phyloP scores from a whole-genome alignment of 2,888 invertebrate species.

The Scaeva pyrastri region DNA sequence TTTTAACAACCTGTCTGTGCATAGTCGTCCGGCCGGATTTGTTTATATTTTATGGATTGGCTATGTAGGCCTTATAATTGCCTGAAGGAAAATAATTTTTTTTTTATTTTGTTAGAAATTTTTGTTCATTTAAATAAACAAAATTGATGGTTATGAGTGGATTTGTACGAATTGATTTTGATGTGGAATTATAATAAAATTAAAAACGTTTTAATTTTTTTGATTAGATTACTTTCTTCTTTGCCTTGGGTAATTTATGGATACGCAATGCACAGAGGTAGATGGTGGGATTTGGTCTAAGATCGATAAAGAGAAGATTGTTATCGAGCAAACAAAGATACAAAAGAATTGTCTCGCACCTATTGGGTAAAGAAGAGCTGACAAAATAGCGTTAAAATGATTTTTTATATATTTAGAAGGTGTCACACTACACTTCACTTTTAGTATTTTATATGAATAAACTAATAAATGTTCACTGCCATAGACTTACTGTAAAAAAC shows the following conservation, averaged over 20 bases:
- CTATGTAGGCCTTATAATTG: constrained; percentile 63
- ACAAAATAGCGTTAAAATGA: too few species aligned
- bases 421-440: too few species aligned
- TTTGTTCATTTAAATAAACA: constrained; percentile 43
- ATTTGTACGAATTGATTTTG: constrained; percentile 27
- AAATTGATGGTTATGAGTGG: constrained; percentile 39
- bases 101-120: constrained; percentile 1
- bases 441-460: too few species aligned
- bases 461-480: too few species aligned
- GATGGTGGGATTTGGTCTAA: too few species aligned
- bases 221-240: constrained; percentile 39
- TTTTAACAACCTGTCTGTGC: constrained; percentile 41
- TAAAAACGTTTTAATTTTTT: constrained; percentile 58
- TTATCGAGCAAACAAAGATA: too few species aligned
- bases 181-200: constrained; percentile 51
- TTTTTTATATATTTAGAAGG: too few species aligned
- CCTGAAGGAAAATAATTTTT: constrained; percentile 1
- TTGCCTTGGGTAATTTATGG: constrained; percentile 26
- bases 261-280: too few species aligned
- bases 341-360: too few species aligned
- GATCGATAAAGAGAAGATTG: too few species aligned
- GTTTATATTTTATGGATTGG: constrained; percentile 64
- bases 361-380: too few species aligned
- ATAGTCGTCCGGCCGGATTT: constrained; percentile 46
- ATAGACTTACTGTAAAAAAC: too few species aligned